These are phyloP conservation scores for Biston stratarius DNA, from an alignment of 2,888 invertebrate species.

Conservation along the genomic window DNA sequence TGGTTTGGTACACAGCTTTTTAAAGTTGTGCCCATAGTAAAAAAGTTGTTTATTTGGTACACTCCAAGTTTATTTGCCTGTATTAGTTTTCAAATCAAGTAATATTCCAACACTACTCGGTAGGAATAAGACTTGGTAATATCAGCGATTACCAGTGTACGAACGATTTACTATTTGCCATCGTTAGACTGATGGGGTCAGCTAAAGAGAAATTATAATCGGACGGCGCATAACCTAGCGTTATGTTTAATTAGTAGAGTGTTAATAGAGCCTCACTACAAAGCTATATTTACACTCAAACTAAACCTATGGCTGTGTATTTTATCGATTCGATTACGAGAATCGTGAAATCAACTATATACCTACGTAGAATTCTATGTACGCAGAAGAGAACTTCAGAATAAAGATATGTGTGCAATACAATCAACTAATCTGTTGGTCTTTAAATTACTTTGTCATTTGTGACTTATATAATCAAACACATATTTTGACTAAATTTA, in stretches of 20 bases:
- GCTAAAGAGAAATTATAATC: slow-evolving; percentile 78
- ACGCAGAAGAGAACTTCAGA: no score
- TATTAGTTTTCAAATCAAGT: not conserved
- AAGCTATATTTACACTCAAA: not conserved
- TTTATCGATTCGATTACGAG: not conserved
- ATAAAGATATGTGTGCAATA: no score
- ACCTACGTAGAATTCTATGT: no score
- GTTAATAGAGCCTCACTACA: slow-evolving; percentile 53
- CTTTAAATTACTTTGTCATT: no score
- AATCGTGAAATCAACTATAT: no score
- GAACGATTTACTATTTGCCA: slow-evolving; percentile 10
- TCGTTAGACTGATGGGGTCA: slow-evolving; percentile 33
- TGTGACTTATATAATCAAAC: no score
- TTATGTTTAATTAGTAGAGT: slow-evolving; percentile 67
- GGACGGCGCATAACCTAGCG: slow-evolving; percentile 65
- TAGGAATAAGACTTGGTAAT: slow-evolving; percentile 1
- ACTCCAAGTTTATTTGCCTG: no score
- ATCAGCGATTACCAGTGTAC: slow-evolving; percentile 2
- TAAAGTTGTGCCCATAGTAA: no score
- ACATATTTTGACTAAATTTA: no score
- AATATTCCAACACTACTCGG: slow-evolving; percentile 15
- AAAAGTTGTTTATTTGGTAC: no score
- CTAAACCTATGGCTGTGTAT: not conserved
- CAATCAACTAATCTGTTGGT: no score
- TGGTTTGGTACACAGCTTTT: no score